Conservation (phyloP, 1,140 invertebrate species). For the Heterodera schachtii region DNA sequence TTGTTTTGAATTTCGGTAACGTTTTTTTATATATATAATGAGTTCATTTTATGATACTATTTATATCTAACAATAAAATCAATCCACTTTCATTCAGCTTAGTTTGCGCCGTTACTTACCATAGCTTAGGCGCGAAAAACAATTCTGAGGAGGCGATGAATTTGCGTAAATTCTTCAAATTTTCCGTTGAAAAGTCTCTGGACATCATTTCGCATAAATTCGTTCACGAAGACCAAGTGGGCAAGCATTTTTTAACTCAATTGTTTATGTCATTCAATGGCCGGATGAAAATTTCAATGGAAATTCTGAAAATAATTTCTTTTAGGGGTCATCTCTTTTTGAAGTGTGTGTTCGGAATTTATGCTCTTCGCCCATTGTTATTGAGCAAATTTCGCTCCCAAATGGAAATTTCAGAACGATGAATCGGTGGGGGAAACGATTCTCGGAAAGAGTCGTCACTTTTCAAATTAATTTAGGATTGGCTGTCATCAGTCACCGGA, state of each 20-base stretch:
- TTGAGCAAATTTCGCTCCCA: slow-evolving; percentile 3
- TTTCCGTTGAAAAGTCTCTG: slow-evolving; percentile 89
- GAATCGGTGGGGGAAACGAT: slow-evolving; percentile 73
- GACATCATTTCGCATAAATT: slow-evolving; percentile 4
- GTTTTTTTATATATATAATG: too few species aligned
- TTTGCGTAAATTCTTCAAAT: slow-evolving; percentile 94
- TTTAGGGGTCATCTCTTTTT: slow-evolving; percentile 72
- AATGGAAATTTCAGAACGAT: neutral
- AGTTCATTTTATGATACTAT: too few species aligned
- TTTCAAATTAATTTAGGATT: neutral
- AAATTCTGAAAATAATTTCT: neutral
- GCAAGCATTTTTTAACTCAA: neutral
- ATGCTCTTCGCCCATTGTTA: slow-evolving; percentile 75
- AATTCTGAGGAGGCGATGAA: slow-evolving; percentile 64
- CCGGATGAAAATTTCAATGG: too few species aligned
- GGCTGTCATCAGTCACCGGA: slow-evolving; percentile 74
- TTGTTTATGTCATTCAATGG: too few species aligned
- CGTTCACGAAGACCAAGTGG: neutral
- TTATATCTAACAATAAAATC: too few species aligned
- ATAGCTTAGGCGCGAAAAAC: slow-evolving; percentile 73
- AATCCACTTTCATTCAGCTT: slow-evolving; percentile 71
- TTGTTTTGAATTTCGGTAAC: too few species aligned
- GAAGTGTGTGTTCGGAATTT: slow-evolving; percentile 96
- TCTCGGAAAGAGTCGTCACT: slow-evolving; percentile 72
- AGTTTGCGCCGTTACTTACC: slow-evolving; percentile 92